Evolutionary conservation across 2,113 vertebrate genomes (phyloP).

Genomic region (Stegastes partitus): DNA sequence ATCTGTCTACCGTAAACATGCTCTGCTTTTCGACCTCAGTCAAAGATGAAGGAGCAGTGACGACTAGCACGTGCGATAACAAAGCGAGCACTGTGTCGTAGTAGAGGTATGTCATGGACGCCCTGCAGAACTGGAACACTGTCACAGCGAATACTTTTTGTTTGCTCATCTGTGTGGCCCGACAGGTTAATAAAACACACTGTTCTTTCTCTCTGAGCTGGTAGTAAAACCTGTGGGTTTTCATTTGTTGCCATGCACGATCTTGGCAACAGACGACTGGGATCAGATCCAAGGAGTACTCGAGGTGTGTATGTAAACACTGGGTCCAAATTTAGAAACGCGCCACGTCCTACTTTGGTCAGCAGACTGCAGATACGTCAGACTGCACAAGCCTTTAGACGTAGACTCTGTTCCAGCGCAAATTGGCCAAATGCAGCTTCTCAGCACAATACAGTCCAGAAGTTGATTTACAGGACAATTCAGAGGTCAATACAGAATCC

Average conservation of each 20-base stretch:
- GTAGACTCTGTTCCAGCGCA: not conserved
- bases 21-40: not conserved
- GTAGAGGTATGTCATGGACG: not conserved
- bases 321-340: slow-evolving; percentile 64
- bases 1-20: not conserved
- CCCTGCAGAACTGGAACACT: not conserved
- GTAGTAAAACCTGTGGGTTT: slow-evolving; percentile 53
- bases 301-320: slow-evolving; percentile 70
- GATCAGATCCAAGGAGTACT: slow-evolving; percentile 53
- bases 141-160: not conserved
- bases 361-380: slow-evolving; percentile 45
- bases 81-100: not conserved
- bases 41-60: not conserved
- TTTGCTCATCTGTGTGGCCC: slow-evolving; percentile 1
- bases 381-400: not conserved
- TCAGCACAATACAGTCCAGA: not conserved
- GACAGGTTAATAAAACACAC: not conserved
- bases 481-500: not conserved
- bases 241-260: slow-evolving; percentile 44
- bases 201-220: not conserved
- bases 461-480: not conserved
- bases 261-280: slow-evolving; percentile 48
- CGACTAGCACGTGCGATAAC: not conserved
- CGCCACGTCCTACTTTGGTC: slow-evolving; percentile 30
- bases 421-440: not conserved